Percentiles rank a stretch among this genome's conserved stretches.
phyloP scores from a whole-genome alignment of 30 jellyfish, hydroid and myxozoan species.

The Nemopilema nomurai region DNA sequence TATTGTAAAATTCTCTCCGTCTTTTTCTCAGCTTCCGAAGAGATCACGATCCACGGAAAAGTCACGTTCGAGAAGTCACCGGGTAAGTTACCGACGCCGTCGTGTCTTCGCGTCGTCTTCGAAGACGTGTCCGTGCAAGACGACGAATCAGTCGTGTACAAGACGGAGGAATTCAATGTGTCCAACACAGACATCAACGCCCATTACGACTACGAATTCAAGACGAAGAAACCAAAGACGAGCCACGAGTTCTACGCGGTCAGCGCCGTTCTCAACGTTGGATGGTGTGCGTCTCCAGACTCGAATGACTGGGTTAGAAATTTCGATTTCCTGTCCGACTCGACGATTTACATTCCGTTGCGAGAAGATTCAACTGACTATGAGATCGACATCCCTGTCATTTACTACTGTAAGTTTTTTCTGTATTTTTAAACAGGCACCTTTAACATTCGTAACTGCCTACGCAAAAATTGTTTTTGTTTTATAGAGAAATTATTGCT shows the following conservation, averaged over 20 bases:
- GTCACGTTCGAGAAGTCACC: conserved; percentile 45
- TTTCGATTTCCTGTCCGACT: conserved; percentile 73
- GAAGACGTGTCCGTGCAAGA: conserved; percentile 76
- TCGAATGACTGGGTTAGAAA: conserved; percentile 39
- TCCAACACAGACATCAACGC: conserved; percentile 28
- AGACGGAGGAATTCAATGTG: conserved; percentile 50
- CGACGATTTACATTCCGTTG: conserved; percentile 39
- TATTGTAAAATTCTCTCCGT: background rate
- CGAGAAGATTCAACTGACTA: conserved; percentile 47
- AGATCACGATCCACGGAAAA: conserved; percentile 38
- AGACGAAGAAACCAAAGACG: conserved; percentile 50
- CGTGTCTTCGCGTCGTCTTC: conserved; percentile 70
- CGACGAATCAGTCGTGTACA: conserved; percentile 58
- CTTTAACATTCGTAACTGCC: too few relatives aligned
- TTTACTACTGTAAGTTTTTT: conserved; percentile 57
- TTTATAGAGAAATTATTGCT: too few relatives aligned
- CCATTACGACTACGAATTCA: conserved; percentile 37
- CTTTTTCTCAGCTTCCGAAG: conserved; percentile 17
- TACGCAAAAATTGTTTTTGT: too few relatives aligned
- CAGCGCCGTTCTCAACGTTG: conserved; percentile 75
- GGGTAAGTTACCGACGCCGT: conserved; percentile 61
- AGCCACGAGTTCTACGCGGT: conserved; percentile 58
- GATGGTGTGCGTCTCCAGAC: conserved; percentile 72
- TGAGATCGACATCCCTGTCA: conserved; percentile 50
- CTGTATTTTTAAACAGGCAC: background rate